Evolutionary conservation across 2,113 vertebrate species (phyloP).

Genomic region (Catagonus wagneri): DNA sequence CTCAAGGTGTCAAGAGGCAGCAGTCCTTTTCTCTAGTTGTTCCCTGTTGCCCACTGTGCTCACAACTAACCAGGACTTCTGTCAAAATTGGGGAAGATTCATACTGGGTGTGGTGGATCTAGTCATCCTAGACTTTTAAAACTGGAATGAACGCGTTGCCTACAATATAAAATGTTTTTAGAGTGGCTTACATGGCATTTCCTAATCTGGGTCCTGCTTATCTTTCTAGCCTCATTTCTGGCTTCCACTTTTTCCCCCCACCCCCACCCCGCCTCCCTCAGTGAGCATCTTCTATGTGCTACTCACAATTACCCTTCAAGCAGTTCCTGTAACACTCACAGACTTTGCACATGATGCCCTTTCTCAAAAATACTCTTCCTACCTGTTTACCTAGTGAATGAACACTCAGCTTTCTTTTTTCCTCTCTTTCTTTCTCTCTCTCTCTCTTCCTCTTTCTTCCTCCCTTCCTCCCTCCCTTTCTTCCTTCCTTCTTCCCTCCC

Average conservation of each 20-base stretch:
- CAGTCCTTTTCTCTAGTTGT: background rate
- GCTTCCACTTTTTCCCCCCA: background rate
- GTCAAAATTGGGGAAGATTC: background rate
- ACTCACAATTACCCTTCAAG: background rate
- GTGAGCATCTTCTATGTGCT: background rate
- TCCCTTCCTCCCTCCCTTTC: no score
- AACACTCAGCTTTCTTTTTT: background rate
- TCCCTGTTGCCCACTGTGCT: background rate
- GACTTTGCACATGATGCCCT: background rate
- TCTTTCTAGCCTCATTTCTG: background rate
- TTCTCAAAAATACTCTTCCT: background rate
- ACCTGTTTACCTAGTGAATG: background rate
- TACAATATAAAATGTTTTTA: background rate
- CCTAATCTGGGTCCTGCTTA: background rate
- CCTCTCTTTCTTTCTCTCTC: no score
- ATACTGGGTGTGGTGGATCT: background rate
- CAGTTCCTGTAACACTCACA: background rate
- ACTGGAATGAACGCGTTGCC: background rate
- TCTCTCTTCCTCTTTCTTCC: no score
- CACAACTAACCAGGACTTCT: background rate
- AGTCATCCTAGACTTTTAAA: background rate
- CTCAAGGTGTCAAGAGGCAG: no score
- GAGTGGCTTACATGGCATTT: background rate
- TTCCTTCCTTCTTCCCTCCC: no score
- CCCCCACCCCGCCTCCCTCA: rapidly evolving